Conservation (phyloP, 1,140 invertebrate genomes). For the Myzus persicae region DNA sequence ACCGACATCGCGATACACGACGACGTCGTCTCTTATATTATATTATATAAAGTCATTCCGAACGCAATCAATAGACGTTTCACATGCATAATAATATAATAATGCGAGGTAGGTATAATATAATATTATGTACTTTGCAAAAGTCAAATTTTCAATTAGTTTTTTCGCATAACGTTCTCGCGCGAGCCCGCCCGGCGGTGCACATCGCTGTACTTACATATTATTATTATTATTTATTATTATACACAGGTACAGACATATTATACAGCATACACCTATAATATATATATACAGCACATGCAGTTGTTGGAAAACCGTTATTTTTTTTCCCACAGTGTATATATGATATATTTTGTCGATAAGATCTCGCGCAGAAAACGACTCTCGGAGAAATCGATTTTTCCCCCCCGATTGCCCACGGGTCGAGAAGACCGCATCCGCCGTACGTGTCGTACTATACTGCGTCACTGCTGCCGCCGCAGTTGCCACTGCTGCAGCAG, state of each 20-base stretch:
- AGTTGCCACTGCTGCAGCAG: not conserved
- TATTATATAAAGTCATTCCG: not conserved
- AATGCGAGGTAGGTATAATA: not conserved
- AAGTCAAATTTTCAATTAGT: not conserved
- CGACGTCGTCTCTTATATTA: not conserved
- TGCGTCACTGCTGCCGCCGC: not conserved
- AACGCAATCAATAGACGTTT: not conserved
- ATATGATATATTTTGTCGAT: constrained; percentile 17
- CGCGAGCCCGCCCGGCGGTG: not conserved
- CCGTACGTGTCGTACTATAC: not conserved
- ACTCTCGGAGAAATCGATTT: not conserved
- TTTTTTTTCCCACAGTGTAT: not conserved
- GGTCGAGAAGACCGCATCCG: not conserved
- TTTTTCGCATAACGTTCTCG: not conserved
- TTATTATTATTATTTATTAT: not conserved
- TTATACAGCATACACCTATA: not conserved
- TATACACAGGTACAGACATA: no score
- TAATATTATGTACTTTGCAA: not conserved
- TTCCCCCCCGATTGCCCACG: not conserved
- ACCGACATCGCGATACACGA: not conserved
- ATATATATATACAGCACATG: not conserved
- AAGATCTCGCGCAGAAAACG: not conserved
- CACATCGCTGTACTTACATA: not conserved
- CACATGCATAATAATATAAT: not conserved
- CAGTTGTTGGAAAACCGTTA: not conserved